phyloP scores from a whole-genome alignment of 2,888 invertebrate species.

The Lasioglossum villosulum region DNA sequence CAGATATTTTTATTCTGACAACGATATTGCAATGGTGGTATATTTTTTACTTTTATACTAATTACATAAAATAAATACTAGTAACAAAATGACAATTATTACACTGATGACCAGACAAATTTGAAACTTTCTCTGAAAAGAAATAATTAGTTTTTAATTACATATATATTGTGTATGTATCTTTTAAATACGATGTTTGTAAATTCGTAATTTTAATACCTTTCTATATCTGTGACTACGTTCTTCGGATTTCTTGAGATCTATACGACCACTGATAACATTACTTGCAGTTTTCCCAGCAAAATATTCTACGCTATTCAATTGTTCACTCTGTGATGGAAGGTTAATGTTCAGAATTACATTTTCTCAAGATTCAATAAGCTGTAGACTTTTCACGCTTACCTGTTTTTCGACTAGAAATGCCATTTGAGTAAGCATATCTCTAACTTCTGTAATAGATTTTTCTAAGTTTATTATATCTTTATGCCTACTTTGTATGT shows the following conservation, averaged over 20 bases:
- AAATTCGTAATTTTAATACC: conserved; percentile 82
- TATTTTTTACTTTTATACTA: conserved; percentile 45
- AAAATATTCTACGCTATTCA: conserved; percentile 89
- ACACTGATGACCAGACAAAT: conserved; percentile 77
- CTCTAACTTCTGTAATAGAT: conserved; percentile 91
- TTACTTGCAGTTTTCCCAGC: conserved; percentile 87
- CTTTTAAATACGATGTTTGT: background rate
- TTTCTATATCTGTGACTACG: conserved; percentile 85
- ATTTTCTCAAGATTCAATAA: conserved; percentile 1
- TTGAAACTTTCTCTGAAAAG: conserved; percentile 85
- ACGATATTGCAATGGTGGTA: conserved; percentile 29
- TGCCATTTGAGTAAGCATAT: conserved; percentile 94
- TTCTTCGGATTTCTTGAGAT: conserved; percentile 86
- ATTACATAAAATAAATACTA: conserved; percentile 75
- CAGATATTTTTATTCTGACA: conserved; percentile 30
- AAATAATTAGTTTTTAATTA: conserved; percentile 19
- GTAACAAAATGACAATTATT: conserved; percentile 79
- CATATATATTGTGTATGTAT: background rate
- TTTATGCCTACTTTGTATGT: conserved; percentile 92
- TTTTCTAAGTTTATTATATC: conserved; percentile 93
- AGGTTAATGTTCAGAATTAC: conserved; percentile 17
- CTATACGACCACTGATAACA: conserved; percentile 86
- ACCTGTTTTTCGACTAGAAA: conserved; percentile 92
- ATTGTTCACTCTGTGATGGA: conserved; percentile 87
- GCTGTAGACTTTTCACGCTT: conserved; percentile 58